Conservation (phyloP, 30 jellyfish, hydroid and myxozoan genomes). For the Aurelia sp. region DNA sequence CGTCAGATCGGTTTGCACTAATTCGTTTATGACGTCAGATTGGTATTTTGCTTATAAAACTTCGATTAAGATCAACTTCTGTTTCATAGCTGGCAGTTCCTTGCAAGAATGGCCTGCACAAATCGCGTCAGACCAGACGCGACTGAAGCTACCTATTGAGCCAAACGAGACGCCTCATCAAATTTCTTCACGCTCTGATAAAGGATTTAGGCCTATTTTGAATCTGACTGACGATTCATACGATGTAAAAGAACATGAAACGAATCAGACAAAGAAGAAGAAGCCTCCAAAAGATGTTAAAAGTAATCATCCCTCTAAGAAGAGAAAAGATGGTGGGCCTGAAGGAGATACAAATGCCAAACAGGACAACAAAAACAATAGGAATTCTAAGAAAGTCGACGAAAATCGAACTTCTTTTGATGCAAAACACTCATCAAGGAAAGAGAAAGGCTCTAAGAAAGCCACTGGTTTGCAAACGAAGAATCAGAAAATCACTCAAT, state of each 20-base stretch:
- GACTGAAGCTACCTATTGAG: conserved; percentile 22
- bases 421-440: background rate
- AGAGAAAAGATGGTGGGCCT: background rate
- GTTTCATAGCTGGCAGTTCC: no score
- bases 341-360: background rate
- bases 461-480: background rate
- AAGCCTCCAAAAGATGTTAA: conserved; percentile 1
- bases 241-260: conserved; percentile 13
- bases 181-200: conserved; percentile 60
- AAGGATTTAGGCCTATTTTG: conserved; percentile 66
- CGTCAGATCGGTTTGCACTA: no score
- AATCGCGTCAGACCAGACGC: conserved; percentile 18
- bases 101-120: background rate
- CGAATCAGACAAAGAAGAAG: background rate
- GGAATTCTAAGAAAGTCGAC: background rate
- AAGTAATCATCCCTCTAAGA: background rate
- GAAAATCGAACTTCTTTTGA: background rate
- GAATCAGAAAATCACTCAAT: background rate
- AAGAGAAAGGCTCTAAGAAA: background rate
- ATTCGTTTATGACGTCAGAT: no score
- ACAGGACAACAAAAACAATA: background rate
- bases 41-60: background rate
- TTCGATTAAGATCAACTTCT: background rate
- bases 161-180: conserved; percentile 24
- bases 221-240: conserved; percentile 46